phyloP scores from a whole-genome alignment of 2,113 vertebrate genomes.

The Brachypodius melanocephalos region DNA sequence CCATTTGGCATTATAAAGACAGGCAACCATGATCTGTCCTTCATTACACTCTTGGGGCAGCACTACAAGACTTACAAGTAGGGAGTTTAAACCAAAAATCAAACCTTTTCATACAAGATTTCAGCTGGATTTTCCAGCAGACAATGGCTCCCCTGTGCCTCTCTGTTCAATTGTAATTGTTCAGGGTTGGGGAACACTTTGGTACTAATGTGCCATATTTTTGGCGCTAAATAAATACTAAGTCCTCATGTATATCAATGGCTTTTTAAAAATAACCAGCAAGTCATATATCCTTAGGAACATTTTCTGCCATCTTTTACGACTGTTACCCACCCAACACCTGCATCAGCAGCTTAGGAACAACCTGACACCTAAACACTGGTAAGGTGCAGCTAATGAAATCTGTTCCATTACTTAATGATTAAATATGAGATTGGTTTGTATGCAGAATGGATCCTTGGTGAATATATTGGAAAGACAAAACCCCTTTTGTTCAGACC shows the following conservation, averaged over 20 bases:
- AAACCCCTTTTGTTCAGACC: not conserved
- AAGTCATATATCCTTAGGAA: not conserved
- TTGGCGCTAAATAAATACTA: not conserved
- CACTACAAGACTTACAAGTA: not conserved
- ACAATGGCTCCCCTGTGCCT: not conserved
- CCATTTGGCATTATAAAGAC: slow-evolving; percentile 28
- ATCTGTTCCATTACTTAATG: not conserved
- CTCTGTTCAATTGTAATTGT: not conserved
- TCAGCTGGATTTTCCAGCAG: not conserved
- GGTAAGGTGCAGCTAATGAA: not conserved
- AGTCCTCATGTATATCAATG: not conserved
- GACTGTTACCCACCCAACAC: not conserved
- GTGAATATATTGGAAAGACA: not conserved
- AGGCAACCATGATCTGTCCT: not conserved
- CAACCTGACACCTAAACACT: not conserved
- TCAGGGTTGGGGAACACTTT: not conserved
- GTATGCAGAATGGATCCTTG: not conserved
- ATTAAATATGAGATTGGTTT: not conserved
- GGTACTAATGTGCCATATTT: not conserved
- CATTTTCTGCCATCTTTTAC: not conserved
- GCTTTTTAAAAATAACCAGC: not conserved
- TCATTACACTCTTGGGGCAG: not conserved
- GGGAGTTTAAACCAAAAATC: not conserved
- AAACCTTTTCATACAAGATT: not conserved
- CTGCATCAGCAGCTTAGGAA: not conserved